Percentiles rank a stretch among this genome's conserved stretches.
These are phyloP conservation scores for Ennomos erosarius DNA, from an alignment of 2,888 invertebrate genomes.

Conservation along the genomic window DNA sequence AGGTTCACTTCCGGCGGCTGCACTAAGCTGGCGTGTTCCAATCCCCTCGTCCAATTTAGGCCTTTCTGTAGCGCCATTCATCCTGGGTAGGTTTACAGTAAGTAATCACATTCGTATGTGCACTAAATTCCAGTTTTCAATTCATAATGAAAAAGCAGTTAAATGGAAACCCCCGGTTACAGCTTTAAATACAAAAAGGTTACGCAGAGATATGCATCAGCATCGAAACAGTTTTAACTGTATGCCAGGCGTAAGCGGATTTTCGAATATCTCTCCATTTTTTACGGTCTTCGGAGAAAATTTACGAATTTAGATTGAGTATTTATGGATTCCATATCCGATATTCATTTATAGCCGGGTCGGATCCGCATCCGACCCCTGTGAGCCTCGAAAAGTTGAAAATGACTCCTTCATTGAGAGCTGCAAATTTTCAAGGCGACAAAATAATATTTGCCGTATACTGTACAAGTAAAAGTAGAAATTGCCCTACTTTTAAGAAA, in stretches of 20 bases:
- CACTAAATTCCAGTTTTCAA: slow-evolving; percentile 20
- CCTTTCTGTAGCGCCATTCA: slow-evolving; percentile 73
- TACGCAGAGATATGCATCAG: slow-evolving; percentile 47
- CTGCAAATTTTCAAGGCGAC: slow-evolving; percentile 29
- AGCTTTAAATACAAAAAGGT: not conserved
- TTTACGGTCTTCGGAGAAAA: slow-evolving; percentile 67
- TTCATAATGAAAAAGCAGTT: slow-evolving; percentile 4
- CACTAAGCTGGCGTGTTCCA: slow-evolving; percentile 80
- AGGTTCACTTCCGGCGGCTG: slow-evolving; percentile 83
- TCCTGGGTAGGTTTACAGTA: slow-evolving; percentile 45
- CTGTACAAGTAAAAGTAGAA: not conserved
- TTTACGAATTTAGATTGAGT: slow-evolving; percentile 77
- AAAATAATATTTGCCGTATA: slow-evolving; percentile 4
- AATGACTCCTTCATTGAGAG: slow-evolving; percentile 51
- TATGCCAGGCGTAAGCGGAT: slow-evolving; percentile 65
- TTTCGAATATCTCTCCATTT: slow-evolving; percentile 70
- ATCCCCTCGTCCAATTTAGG: slow-evolving; percentile 79
- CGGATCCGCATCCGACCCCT: slow-evolving; percentile 57
- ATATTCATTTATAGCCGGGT: slow-evolving; percentile 71
- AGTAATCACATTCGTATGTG: slow-evolving; percentile 38
- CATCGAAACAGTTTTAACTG: slow-evolving; percentile 49
- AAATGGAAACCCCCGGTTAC: slow-evolving; percentile 6
- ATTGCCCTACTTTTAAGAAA: not conserved
- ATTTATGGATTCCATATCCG: slow-evolving; percentile 76
- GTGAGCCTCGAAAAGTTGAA: slow-evolving; percentile 58